phyloP scores from a whole-genome alignment of 2,888 invertebrate genomes.

The Neocrepidodera transversa region DNA sequence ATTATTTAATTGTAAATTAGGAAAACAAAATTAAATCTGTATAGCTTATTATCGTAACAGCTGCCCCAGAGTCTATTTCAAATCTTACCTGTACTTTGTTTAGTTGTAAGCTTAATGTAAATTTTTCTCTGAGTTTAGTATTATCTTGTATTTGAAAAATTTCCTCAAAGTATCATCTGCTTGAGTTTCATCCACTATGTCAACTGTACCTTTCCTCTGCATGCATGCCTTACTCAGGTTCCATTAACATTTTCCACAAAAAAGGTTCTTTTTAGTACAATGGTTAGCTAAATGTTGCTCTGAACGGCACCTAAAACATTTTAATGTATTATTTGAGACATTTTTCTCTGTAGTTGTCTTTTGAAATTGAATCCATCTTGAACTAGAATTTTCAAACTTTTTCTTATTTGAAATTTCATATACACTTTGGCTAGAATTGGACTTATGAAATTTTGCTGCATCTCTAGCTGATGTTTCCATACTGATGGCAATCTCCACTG shows the following conservation, averaged over 20 bases:
- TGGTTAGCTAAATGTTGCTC: not conserved
- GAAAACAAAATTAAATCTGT: not conserved
- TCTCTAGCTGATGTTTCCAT: not conserved
- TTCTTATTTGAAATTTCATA: not conserved
- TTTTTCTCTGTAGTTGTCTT: not conserved
- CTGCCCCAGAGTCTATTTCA: constrained; percentile 17
- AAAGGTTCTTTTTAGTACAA: not conserved
- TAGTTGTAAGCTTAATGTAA: not conserved
- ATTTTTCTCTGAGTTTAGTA: constrained; percentile 7
- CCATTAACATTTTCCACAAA: not conserved
- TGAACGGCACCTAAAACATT: too few species aligned
- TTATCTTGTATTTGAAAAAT: not conserved
- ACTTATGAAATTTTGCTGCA: not conserved
- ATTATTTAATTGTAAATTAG: too few species aligned
- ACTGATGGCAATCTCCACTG: too few species aligned
- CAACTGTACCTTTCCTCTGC: too few species aligned
- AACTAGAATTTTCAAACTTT: not conserved
- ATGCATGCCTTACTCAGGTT: constrained; percentile 7
- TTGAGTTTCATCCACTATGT: too few species aligned
- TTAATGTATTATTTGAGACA: not conserved
- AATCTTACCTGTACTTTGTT: constrained; percentile 16
- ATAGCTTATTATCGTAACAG: constrained; percentile 7
- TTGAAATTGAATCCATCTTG: too few species aligned
- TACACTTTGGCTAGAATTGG: not conserved
- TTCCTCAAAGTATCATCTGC: too few species aligned